phyloP scores from a whole-genome alignment of 2,113 vertebrate species.

The Acanthochromis polyacanthus region DNA sequence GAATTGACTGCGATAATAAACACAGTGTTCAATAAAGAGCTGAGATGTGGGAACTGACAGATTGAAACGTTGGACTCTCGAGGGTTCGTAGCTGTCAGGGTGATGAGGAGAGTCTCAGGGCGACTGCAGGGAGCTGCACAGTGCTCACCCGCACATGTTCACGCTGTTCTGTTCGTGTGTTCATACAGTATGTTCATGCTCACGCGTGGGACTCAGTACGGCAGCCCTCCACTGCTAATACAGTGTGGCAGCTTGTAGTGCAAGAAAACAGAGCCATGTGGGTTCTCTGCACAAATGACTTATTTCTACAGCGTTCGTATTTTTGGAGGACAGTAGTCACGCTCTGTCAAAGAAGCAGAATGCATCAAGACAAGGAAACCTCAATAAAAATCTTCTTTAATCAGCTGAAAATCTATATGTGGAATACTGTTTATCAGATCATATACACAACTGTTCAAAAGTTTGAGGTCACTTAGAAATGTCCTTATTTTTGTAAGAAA shows the following conservation, averaged over 20 bases:
- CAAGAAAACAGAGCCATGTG: slow-evolving; percentile 10
- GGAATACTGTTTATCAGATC: not conserved
- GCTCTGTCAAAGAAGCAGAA: not conserved
- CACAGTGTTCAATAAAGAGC: slow-evolving; percentile 5
- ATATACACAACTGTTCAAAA: too few species aligned
- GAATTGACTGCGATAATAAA: slow-evolving; percentile 25
- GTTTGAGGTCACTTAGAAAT: too few species aligned
- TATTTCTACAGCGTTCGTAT: not conserved
- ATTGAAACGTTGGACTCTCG: slow-evolving; percentile 17
- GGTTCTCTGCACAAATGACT: not conserved
- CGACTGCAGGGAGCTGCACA: not conserved
- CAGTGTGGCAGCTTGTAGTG: slow-evolving; percentile 5
- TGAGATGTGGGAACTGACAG: slow-evolving; percentile 25
- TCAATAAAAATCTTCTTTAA: not conserved
- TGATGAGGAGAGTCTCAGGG: not conserved
- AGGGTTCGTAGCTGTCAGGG: slow-evolving; percentile 27
- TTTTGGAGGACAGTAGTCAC: not conserved
- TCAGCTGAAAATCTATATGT: not conserved
- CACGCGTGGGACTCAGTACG: not conserved
- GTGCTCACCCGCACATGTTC: slow-evolving; percentile 20
- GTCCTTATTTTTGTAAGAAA: too few species aligned
- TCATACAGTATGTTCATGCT: slow-evolving; percentile 3
- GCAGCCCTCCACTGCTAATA: slow-evolving; percentile 5
- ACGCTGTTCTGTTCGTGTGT: slow-evolving; percentile 5
- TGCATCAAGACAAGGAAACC: too few species aligned